Percentiles rank a stretch among this genome's conserved stretches.
These are phyloP conservation scores for Thinocorus orbignyianus DNA, from an alignment of 2,113 vertebrate species.

Conservation along the genomic window DNA sequence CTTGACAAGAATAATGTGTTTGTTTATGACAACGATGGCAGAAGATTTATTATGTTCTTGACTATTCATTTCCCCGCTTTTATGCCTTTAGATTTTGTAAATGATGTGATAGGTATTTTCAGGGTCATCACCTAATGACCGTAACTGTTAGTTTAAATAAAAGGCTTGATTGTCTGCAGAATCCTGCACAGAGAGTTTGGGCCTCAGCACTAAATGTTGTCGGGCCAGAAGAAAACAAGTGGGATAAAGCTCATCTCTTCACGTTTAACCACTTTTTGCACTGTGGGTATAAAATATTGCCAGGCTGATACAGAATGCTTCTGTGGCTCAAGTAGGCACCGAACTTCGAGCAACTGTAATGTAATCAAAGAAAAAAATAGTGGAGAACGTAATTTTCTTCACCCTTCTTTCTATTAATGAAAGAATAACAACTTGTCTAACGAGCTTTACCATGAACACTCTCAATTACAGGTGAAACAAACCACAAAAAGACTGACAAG, in stretches of 20 bases:
- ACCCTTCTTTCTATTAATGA: not conserved
- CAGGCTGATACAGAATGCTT: not conserved
- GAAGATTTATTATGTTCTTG: conserved; percentile 10
- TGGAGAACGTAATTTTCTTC: not conserved
- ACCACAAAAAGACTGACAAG: not conserved
- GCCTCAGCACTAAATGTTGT: not conserved
- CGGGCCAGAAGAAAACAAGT: not conserved
- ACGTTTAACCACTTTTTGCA: not conserved
- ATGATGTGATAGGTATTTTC: not conserved
- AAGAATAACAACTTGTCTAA: not conserved
- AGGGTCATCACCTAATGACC: not conserved
- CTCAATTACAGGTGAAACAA: not conserved
- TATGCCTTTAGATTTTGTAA: not conserved
- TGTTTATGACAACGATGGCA: not conserved
- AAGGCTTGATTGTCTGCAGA: not conserved
- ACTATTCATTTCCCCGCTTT: not conserved
- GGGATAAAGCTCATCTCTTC: not conserved
- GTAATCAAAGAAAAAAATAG: not conserved
- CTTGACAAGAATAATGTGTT: conserved; percentile 31
- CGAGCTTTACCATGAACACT: not conserved
- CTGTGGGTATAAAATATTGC: not conserved
- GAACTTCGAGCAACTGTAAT: not conserved
- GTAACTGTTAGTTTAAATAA: not conserved
- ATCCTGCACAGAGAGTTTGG: not conserved
- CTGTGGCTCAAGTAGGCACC: not conserved